Base-by-base conservation (phyloP, 2,797 vertebrate genomes). In the Cephalopachus bancanus region DNA sequence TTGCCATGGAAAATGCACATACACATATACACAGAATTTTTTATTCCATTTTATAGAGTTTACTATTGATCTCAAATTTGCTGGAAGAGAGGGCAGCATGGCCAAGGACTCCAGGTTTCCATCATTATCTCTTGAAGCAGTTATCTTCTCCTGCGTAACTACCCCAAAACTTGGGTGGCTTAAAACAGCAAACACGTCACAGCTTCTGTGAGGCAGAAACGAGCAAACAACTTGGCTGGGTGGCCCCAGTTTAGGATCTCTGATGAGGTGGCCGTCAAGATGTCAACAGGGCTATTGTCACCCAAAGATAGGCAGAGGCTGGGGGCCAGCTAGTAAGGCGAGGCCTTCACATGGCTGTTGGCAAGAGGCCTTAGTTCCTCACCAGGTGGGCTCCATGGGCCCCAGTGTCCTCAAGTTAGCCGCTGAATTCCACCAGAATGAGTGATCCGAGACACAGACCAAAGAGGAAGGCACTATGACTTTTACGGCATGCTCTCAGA, bases 51-150 rank as follows among this genome's bases (percentile, higher is more conserved):
- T 93, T 75, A 91, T 20, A 79, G 60, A 64, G 59, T 51, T 93
- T 30, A 72, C 4, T 53, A 57, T 71, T 20, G 72, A 5, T 57
- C 37, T 94, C 83, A 94, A 93, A 84, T 92, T 59, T 86, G 44
- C 49, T 81, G 15, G 78, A 78, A 22, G 64, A 90, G 30, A 76
- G 26, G 26, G 28, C 17, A 75, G 1, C 16, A 83, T 37, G 20
- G 89, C 64, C 53, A 87, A 95, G 57, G 93, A 62, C n/a, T 89
- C 60, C 37, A 96, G 72, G 49, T 90, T 93, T 94, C 57, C 72
- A 28, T 83, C 55, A 83, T 26, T 5, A 14, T 37, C 24, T 60
- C 62, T 72, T 78, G 24, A 71, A 79, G 84, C 89, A 74, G 59
- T 78, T 89, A 92, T 59, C 51, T 74, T 57, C 16, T 60, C 60